phyloP scores from a whole-genome alignment of 2,797 vertebrate species.

The Zonotrichia albicollis region DNA sequence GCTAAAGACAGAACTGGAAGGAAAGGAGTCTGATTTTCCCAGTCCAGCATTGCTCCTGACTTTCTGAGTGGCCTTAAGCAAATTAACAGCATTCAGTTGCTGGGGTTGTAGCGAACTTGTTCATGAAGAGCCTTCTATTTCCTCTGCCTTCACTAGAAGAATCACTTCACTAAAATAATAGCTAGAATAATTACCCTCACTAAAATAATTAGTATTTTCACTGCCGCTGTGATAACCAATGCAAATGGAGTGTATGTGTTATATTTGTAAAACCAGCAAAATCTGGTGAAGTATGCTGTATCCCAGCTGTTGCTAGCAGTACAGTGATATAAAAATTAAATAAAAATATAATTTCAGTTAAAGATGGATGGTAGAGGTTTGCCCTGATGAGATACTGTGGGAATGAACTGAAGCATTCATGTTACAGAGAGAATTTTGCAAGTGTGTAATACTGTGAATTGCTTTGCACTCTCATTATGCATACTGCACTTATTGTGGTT shows the following conservation, averaged over 20 bases:
- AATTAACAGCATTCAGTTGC: neutral
- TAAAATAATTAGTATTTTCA: neutral
- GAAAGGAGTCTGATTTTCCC: neutral
- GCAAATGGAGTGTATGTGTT: neutral
- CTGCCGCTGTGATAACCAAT: neutral
- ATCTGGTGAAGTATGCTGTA: neutral
- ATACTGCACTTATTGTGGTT: neutral
- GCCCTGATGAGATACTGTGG: neutral
- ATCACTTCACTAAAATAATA: neutral
- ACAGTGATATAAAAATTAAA: neutral
- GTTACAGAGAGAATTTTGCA: neutral
- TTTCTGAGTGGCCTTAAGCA: neutral
- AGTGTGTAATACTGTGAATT: neutral
- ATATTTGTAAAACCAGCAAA: neutral
- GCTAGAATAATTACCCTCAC: neutral
- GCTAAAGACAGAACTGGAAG: neutral
- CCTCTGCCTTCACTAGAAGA: neutral
- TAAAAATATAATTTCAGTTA: neutral
- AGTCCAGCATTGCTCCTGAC: neutral
- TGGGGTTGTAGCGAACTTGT: neutral
- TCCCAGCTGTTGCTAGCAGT: neutral
- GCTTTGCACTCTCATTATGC: neutral
- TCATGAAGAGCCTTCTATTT: neutral
- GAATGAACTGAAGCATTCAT: neutral
- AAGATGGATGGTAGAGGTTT: neutral